Conservation (phyloP, 1,140 invertebrate genomes). For the Neuroterus valhalla region DNA sequence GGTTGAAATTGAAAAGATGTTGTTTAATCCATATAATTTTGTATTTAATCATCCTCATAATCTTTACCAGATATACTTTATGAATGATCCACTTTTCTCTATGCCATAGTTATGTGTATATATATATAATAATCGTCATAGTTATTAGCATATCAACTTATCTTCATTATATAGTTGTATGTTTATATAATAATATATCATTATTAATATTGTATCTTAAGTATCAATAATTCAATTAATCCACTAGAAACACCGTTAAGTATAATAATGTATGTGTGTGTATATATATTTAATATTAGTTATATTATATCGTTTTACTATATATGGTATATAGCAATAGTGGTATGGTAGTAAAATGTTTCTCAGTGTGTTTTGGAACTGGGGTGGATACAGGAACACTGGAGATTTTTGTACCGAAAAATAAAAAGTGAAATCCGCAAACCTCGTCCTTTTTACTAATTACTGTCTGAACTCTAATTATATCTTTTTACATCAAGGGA, state of each 20-base stretch:
- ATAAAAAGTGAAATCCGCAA: slow-evolving; percentile 46
- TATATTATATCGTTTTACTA: slow-evolving; percentile 52
- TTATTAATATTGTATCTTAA: slow-evolving; percentile 68
- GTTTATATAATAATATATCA: slow-evolving; percentile 62
- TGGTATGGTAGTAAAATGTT: slow-evolving; percentile 59
- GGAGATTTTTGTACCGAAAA: slow-evolving; percentile 42
- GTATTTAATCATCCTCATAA: slow-evolving; percentile 70
- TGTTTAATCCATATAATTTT: slow-evolving; percentile 62
- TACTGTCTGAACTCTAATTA: slow-evolving; percentile 10
- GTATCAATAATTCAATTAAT: slow-evolving; percentile 71
- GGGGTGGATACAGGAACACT: slow-evolving; percentile 52
- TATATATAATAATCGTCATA: slow-evolving; percentile 60
- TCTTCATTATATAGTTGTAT: slow-evolving; percentile 62
- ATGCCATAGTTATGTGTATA: slow-evolving; percentile 51
- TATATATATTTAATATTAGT: slow-evolving; percentile 50
- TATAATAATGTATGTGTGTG: slow-evolving; percentile 61
- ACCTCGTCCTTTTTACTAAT: slow-evolving; percentile 17
- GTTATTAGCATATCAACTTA: slow-evolving; percentile 69
- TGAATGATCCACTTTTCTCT: slow-evolving; percentile 67
- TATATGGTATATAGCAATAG: slow-evolving; percentile 57
- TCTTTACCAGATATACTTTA: slow-evolving; percentile 69
- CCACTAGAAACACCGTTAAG: slow-evolving; percentile 70
- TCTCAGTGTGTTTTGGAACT: slow-evolving; percentile 52
- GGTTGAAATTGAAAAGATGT: slow-evolving; percentile 57
- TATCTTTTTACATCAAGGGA: neutral